phyloP scores from a whole-genome alignment of 2,113 vertebrate species.

The Zosterops japonicus region DNA sequence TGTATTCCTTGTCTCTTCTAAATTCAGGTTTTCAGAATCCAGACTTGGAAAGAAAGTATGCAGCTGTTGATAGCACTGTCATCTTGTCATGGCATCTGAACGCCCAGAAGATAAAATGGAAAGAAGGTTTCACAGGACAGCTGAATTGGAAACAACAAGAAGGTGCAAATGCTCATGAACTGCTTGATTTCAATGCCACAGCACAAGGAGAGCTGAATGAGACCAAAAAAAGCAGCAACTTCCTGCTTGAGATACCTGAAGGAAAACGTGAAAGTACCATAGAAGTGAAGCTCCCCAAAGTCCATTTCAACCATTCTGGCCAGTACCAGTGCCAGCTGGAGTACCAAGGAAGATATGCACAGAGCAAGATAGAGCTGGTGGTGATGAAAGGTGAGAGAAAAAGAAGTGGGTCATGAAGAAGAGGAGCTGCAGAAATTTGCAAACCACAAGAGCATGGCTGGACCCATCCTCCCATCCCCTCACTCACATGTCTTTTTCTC shows the following conservation, averaged over 20 bases:
- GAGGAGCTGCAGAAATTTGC: not conserved
- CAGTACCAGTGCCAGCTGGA: slow-evolving; percentile 21
- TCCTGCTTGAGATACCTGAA: not conserved
- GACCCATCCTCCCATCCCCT: not conserved
- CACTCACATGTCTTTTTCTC: not conserved
- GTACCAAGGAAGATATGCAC: not conserved
- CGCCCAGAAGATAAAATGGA: not conserved
- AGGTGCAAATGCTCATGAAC: rapidly evolving
- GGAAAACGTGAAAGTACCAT: not conserved
- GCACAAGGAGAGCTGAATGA: not conserved
- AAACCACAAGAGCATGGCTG: not conserved
- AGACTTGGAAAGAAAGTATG: not conserved
- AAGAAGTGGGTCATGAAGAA: not conserved
- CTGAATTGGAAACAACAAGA: not conserved
- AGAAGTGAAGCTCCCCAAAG: slow-evolving; percentile 11
- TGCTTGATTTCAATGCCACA: not conserved
- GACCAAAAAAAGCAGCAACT: not conserved
- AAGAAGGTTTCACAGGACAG: not conserved
- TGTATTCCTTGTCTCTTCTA: not conserved
- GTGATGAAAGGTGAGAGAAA: slow-evolving; percentile 72
- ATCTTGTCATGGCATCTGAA: slow-evolving; percentile 35
- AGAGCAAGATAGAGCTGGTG: slow-evolving; percentile 52
- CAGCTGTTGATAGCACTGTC: not conserved
- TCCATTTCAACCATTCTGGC: slow-evolving; percentile 46
- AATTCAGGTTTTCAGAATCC: slow-evolving; percentile 54